A percentile compares a stretch with the other conserved stretches of the same genome.
phyloP scores from a whole-genome alignment of 2,797 vertebrate genomes.

The Nyctalus aviator region DNA sequence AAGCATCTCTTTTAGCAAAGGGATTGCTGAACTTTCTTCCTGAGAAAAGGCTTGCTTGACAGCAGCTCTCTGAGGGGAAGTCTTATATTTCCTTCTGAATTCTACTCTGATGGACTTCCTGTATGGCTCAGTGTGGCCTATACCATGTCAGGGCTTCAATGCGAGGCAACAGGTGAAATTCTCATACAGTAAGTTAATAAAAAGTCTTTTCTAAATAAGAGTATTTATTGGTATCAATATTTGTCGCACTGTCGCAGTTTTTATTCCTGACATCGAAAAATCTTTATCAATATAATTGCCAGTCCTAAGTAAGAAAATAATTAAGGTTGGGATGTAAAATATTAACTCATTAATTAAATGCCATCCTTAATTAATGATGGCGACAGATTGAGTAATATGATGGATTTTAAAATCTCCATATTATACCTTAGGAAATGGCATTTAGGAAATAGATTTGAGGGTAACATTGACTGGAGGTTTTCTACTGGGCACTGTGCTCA shows the following conservation, averaged over 20 bases:
- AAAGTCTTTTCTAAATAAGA: not conserved
- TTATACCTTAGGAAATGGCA: conserved; percentile 28
- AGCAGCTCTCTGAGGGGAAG: not conserved
- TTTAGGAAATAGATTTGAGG: not conserved
- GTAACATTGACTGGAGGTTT: not conserved
- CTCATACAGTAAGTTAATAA: not conserved
- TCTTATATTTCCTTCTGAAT: not conserved
- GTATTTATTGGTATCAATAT: not conserved
- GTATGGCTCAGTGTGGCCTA: accelerated
- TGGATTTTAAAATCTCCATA: conserved; percentile 20
- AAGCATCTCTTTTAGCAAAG: conserved; percentile 33
- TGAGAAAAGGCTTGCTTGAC: conserved; percentile 38
- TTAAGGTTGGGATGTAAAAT: conserved; percentile 19
- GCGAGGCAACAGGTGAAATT: not conserved
- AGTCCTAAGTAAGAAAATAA: conserved; percentile 41
- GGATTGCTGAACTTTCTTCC: not conserved
- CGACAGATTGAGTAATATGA: conserved; percentile 54
- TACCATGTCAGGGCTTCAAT: not conserved
- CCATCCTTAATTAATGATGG: conserved; percentile 46
- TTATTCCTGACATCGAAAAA: not conserved
- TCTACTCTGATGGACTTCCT: not conserved
- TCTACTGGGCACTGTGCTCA: not conserved
- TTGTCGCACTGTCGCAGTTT: not conserved
- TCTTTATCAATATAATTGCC: not conserved
- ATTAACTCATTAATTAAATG: conserved; percentile 64